Conservation (phyloP, 2,888 invertebrate species). For the Zaprionus lineosus region DNA sequence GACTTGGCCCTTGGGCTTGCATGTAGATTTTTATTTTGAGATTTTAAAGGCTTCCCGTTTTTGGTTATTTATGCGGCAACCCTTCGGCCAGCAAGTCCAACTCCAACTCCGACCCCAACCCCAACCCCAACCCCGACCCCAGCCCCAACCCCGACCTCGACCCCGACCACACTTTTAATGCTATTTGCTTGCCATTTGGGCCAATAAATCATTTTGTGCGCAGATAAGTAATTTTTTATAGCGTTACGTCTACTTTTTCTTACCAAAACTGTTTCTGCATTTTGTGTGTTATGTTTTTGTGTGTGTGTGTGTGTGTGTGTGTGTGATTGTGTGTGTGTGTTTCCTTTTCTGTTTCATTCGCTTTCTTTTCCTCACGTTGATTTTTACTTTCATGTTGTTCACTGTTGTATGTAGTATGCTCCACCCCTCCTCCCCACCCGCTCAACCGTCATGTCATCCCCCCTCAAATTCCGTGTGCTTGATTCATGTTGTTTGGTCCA, state of each 20-base stretch:
- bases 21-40: slow-evolving; percentile 47
- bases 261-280: slow-evolving; percentile 40
- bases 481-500: slow-evolving; percentile 68
- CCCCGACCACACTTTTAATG: slow-evolving; percentile 67
- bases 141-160: too few species aligned
- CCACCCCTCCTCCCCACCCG: too few species aligned
- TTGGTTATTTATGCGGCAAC: slow-evolving; percentile 70
- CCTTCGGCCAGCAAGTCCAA: slow-evolving; percentile 56
- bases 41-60: slow-evolving; percentile 36
- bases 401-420: too few species aligned
- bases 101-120: too few species aligned
- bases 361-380: slow-evolving; percentile 26
- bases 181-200: slow-evolving; percentile 76
- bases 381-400: slow-evolving; percentile 33
- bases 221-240: slow-evolving; percentile 74
- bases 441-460: too few species aligned
- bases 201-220: slow-evolving; percentile 75
- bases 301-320: too few species aligned
- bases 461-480: slow-evolving; percentile 33
- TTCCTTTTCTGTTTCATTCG: slow-evolving; percentile 6
- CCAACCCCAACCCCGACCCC: too few species aligned
- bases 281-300: slow-evolving; percentile 29
- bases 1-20: too few species aligned
- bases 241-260: slow-evolving; percentile 43
- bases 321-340: too few species aligned